Conservation (phyloP, 2,888 invertebrate species). For the Odontothrips loti region DNA sequence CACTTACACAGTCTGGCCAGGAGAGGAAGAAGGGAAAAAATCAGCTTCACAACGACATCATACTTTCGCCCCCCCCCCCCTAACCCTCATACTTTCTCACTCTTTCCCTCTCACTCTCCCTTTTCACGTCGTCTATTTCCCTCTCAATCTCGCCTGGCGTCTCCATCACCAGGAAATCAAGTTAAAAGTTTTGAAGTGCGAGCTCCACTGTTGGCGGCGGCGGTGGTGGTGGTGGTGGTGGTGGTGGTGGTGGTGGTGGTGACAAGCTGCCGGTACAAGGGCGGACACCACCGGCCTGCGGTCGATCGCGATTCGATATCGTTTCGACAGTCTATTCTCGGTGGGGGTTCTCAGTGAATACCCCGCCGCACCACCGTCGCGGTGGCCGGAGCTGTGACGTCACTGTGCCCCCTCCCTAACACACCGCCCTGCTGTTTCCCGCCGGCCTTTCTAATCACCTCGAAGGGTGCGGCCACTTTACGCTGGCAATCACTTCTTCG, state of each 20-base stretch:
- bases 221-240: neutral
- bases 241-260: neutral
- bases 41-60: neutral
- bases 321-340: neutral
- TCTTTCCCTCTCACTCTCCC: neutral
- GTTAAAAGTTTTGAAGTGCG: constrained; percentile 21
- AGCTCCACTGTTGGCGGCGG: neutral
- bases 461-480: neutral
- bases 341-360: no score
- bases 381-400: no score
- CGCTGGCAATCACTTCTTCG: neutral
- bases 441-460: neutral
- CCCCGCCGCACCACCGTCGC: no score
- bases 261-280: neutral
- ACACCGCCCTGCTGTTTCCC: neutral
- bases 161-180: constrained; percentile 22
- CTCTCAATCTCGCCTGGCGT: constrained; percentile 10
- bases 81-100: neutral
- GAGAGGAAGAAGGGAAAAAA: neutral
- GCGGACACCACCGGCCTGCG: neutral
- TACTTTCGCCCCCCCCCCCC: neutral
- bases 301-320: neutral
- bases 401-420: no score
- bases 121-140: neutral
- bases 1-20: neutral